Evolutionary conservation across 1,140 invertebrate genomes (phyloP), one percentile per base, ranked within the genome.

Genomic region (Steinernema feltiae): DNA sequence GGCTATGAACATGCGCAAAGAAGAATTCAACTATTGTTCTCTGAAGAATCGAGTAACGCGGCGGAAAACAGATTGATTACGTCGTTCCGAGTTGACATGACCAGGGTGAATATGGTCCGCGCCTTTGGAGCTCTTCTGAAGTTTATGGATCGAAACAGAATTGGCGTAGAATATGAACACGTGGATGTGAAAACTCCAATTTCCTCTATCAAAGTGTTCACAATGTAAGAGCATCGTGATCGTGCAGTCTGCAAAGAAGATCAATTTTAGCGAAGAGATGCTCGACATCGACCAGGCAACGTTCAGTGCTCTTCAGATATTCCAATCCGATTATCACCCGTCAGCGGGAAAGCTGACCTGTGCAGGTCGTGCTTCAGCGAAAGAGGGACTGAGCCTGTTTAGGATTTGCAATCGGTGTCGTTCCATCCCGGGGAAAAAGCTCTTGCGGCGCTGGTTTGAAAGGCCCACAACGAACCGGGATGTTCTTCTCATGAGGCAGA

Each of bases 381-480:
- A 73, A 48, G 29, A 31, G 18, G 32, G 72, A 12, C 17, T 73
- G 31, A 48, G 32, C 27, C 1, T 80, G 0, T 79, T 74, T 31
- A 32, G 72, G 21, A 24, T 79, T 1, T 29, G 73, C 70, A 73
- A 78, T 48, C 31, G 73, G 41, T 79, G 78, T 31, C n/a, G 76
- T 17, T 78, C 76, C 0, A 48, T 76, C 3, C 30, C 72, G 35
- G 78, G 78, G 1, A 79, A 78, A 32, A 70, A 74, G 21, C 76
- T 32, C 70, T 78, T 72, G 48, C 80, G 85, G 48, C 72, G 71
- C 15, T 85, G 84, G 84, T 85, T 85, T 72, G 46, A 74, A 31
- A 69, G 82, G 41, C 84, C 84, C 0, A 80, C 76, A 12, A 76
- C 70, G 12, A 79, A 85, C 71, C 31, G 77, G 69, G 70, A 71